Conservation (phyloP, 2,888 invertebrate species). For the Tenodera sinensis region DNA sequence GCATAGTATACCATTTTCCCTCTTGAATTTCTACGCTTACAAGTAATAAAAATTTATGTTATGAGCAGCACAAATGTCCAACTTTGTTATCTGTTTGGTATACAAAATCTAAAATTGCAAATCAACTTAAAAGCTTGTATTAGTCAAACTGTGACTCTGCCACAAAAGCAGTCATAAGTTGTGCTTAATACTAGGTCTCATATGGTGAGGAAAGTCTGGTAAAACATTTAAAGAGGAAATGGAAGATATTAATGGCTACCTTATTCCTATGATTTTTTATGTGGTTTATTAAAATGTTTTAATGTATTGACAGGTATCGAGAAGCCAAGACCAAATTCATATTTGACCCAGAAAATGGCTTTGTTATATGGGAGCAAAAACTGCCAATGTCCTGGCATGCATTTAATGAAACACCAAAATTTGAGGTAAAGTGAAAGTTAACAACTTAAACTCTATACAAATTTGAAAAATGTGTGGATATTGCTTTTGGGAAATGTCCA, state of each 20-base stretch:
- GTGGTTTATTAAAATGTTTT: conserved; percentile 3
- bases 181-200: too few relatives aligned
- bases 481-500: not conserved
- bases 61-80: too few relatives aligned
- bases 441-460: not conserved
- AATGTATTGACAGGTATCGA: conserved; percentile 56
- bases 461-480: not conserved
- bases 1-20: too few relatives aligned
- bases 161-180: too few relatives aligned
- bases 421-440: conserved; percentile 48
- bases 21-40: too few relatives aligned
- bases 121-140: too few relatives aligned
- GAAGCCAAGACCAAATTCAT: conserved; percentile 83
- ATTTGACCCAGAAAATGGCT: conserved; percentile 74
- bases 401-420: conserved; percentile 81
- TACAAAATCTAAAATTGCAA: too few relatives aligned
- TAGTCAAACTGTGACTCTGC: too few relatives aligned
- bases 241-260: not conserved
- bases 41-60: too few relatives aligned
- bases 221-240: too few relatives aligned
- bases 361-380: conserved; percentile 78
- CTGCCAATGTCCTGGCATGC: conserved; percentile 89
- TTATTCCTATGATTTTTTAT: conserved; percentile 7
- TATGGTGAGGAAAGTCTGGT: too few relatives aligned
- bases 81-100: too few relatives aligned